Base-by-base conservation (phyloP, 2,797 vertebrate species). In the Myotis myotis region DNA sequence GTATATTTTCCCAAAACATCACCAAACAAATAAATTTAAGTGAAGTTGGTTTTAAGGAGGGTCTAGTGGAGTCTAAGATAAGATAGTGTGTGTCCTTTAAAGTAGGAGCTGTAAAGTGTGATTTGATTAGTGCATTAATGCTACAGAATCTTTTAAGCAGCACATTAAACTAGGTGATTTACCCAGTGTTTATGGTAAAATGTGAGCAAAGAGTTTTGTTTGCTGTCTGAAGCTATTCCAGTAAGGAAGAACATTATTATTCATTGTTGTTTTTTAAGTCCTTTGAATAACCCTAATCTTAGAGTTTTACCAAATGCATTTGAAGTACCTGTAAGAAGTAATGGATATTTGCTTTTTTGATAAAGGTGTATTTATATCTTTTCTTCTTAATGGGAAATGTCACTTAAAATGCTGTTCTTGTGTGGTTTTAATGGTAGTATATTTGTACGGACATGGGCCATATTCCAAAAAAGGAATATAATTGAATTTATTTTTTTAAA, bases 101-200 rank as follows among this genome's bases (percentile, higher is more conserved):
- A 96, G 9, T 28, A 64, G 81, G 76, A 95, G 5, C 71, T 93
- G 44, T 96, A 96, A 96, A 97, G 94, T 87, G 20, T 53, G 85
- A 15, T 74, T 89, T 92, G 28, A 66, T 1, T 91, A 81, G 28
- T 81, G 7, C 51, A 28, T 64, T 91, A 72, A 93, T 76, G n/a
- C 30, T 62, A 5, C 57, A 64, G 64, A 68, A 33, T 30, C 38
- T 95, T 60, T 97, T 88, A 82, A 95, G 68, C 51, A 71, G 16
- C 38, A 49, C 23, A 33, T 71, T 93, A n/a, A 87, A 92, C 66
- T 74, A 66, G n/a, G 51, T 82, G 87, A 94, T 97, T 76, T 93
- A 62, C 86, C 25, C 33, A 60, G 8, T 64, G 23, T 41, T 96
- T 93, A 81, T 89, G 36, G 11, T 85, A 92, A 83, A 93, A 89